phyloP scores from a whole-genome alignment of 2,113 vertebrate species.

The Atrichornis clamosus region DNA sequence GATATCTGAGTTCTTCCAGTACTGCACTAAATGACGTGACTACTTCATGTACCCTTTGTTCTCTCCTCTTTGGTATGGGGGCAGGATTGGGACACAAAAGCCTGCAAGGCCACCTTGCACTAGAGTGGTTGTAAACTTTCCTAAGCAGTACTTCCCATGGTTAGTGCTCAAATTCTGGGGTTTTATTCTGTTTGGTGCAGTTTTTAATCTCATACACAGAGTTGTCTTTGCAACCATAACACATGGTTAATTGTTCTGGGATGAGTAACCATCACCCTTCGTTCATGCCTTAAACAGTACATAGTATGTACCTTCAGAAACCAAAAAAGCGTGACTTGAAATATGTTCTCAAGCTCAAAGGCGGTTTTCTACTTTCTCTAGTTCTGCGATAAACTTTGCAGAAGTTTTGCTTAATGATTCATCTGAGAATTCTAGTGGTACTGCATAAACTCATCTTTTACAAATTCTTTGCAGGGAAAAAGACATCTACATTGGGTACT shows the following conservation, averaged over 20 bases:
- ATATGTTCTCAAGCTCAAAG: not conserved
- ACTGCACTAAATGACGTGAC: not conserved
- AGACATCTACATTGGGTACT: constrained; percentile 91
- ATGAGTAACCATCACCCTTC: not conserved
- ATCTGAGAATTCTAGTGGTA: not conserved
- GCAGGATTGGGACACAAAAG: not conserved
- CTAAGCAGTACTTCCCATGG: not conserved
- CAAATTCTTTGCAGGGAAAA: constrained; percentile 77
- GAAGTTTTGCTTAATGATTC: not conserved
- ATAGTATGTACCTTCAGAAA: not conserved
- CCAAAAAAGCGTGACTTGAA: rapidly evolving
- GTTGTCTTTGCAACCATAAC: not conserved
- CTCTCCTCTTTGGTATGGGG: not conserved
- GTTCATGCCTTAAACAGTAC: not conserved
- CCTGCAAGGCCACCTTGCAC: not conserved
- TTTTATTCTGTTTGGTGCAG: not conserved
- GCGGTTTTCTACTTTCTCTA: not conserved
- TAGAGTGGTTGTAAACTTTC: not conserved
- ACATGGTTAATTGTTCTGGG: not conserved
- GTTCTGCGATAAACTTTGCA: not conserved
- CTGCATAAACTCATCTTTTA: not conserved
- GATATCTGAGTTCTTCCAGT: not conserved
- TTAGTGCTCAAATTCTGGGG: not conserved
- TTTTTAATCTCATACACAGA: not conserved
- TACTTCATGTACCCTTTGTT: not conserved